Base-by-base conservation (phyloP, 2,113 vertebrate species). In the Callipepla californica region DNA sequence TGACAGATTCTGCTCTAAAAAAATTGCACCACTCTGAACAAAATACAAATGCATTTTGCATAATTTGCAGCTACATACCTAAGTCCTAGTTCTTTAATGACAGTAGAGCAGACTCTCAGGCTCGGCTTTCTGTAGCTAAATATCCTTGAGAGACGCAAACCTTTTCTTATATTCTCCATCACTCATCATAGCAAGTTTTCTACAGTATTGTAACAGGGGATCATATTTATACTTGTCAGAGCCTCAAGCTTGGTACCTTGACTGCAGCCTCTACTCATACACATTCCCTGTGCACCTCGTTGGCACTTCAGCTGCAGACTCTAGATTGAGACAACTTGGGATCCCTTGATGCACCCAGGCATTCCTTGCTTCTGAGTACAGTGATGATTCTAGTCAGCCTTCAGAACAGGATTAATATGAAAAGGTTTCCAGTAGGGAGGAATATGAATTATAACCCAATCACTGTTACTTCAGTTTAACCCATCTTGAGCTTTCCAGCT, bases 231-330 rank as follows among this genome's bases (percentile, higher is more conserved):
- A 1, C 22, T 9, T n/a, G 13, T 22, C 44, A 32, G 30, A 8
- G 48, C 17, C 32, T 16, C 38, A 9, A 1, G 9, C 13, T 18
- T 3, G 23, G 67, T 48, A 17, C 22, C 34, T 34, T 68, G 38
- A 12, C 9, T 8, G 32, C 50, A 89, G 66, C 6, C 15, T 13
- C 50, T 53, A 19, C 57, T 44, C 40, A 20, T 1, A 5, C 0
- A 13, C 2, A 0, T 23, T 40, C 28, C 36, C 48, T 26, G 16
- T n/a, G 26, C 26, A 55, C 4, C 25, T 30, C 2, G 1, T 51
- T 32, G 62, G 8, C 16, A 13, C 1, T 0, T 4, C 73, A 61
- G 32, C 55, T 75, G 40, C 68, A 80, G 40, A 4, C 13, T n/a
- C 26, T 13, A 30, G 19, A 4, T 50, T 36, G n/a, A 70, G 13